A percentile compares a stretch with the other conserved stretches of the same genome.
phyloP scores from a whole-genome alignment of 2,888 invertebrate species.

The Pyralis farinalis region DNA sequence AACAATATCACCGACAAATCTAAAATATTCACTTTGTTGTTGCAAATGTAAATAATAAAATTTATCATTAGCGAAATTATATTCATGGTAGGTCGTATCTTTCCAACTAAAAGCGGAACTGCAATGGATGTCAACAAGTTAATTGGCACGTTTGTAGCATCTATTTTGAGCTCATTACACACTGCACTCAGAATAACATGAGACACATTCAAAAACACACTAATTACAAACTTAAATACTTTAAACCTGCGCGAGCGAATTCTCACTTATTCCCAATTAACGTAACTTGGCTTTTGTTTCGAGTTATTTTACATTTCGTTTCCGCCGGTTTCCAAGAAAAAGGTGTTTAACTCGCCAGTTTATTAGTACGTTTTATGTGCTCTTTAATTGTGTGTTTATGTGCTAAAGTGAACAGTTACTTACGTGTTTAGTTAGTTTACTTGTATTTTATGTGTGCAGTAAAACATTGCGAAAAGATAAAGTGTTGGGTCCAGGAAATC shows the following conservation, averaged over 20 bases:
- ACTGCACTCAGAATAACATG: too few relatives aligned
- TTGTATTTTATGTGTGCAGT: constrained; percentile 9
- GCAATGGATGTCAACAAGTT: too few relatives aligned
- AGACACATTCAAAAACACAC: neutral
- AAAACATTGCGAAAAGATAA: constrained; percentile 6
- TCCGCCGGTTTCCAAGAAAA: constrained; percentile 20
- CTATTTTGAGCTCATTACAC: too few relatives aligned
- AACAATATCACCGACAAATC: too few relatives aligned
- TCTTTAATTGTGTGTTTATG: constrained; percentile 40
- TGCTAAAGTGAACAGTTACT: constrained; percentile 22
- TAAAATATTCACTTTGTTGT: too few relatives aligned
- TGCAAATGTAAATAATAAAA: too few relatives aligned
- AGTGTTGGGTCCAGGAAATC: neutral
- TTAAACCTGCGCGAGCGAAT: neutral
- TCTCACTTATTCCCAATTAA: constrained; percentile 15
- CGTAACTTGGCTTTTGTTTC: constrained; percentile 9
- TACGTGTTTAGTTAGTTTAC: constrained; percentile 4
- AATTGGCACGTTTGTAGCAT: too few relatives aligned
- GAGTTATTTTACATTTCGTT: constrained; percentile 10
- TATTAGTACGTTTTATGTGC: constrained; percentile 29
- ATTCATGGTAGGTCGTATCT: too few relatives aligned
- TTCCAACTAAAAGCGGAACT: too few relatives aligned
- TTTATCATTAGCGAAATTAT: too few relatives aligned
- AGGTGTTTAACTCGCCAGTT: constrained; percentile 23
- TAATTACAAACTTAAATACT: neutral